These are phyloP conservation scores for Apantesis nais DNA, from an alignment of 2,888 invertebrate species.

Conservation along the genomic window DNA sequence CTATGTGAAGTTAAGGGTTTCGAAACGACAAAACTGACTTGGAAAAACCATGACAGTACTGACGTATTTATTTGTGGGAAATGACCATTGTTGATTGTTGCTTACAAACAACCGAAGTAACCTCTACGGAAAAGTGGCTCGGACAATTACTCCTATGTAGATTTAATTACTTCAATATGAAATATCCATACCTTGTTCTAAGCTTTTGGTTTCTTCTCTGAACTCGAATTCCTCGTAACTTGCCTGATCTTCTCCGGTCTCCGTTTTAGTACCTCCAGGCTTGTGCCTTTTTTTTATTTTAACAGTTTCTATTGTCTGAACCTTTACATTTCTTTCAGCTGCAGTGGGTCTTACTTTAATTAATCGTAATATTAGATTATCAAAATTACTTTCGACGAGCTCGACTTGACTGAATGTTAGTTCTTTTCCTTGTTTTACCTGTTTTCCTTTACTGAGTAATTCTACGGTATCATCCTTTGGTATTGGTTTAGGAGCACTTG, in stretches of 20 bases:
- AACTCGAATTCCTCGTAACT: background rate
- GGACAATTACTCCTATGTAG: background rate
- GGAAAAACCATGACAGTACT: background rate
- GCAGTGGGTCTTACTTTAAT: background rate
- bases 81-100: background rate
- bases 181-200: background rate
- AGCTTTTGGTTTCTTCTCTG: background rate
- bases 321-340: background rate
- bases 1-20: too few species aligned
- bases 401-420: background rate
- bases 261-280: background rate
- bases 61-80: background rate
- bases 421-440: constrained; percentile 5
- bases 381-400: background rate
- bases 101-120: background rate
- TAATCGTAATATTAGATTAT: constrained; percentile 1
- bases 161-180: background rate
- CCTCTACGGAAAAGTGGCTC: background rate
- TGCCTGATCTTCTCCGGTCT: background rate
- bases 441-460: background rate
- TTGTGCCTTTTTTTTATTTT: background rate
- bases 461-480: background rate
- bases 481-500: background rate
- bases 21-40: too few species aligned
- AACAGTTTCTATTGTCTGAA: background rate